These are phyloP conservation scores for Notothenia coriiceps DNA, from an alignment of 2,113 vertebrate species.

Conservation along the genomic window DNA sequence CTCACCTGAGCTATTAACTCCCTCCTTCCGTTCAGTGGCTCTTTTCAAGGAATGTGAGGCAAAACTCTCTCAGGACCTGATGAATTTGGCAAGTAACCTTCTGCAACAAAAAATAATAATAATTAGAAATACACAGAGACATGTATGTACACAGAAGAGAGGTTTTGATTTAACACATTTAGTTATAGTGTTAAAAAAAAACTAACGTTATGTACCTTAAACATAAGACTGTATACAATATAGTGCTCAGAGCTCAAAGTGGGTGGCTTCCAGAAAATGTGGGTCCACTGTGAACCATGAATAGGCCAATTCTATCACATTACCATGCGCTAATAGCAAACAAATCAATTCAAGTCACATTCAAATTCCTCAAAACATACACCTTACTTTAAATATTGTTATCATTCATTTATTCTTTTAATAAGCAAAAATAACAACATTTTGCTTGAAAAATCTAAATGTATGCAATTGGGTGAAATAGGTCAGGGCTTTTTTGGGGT, in stretches of 20 bases:
- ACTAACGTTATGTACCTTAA: not conserved
- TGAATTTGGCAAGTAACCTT: not conserved
- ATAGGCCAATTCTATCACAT: not conserved
- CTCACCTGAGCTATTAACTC: constrained; percentile 56
- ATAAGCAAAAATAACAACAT: not conserved
- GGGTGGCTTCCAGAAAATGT: too few relatives aligned
- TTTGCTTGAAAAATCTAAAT: not conserved
- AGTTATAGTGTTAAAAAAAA: too few relatives aligned
- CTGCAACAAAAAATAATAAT: not conserved
- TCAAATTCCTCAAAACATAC: not conserved
- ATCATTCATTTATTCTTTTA: too few relatives aligned
- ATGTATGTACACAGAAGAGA: not conserved
- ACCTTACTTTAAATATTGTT: too few relatives aligned
- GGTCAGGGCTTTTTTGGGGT: too few relatives aligned
- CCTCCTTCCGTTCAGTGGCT: constrained; percentile 14
- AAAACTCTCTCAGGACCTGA: constrained; percentile 40
- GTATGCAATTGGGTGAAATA: not conserved
- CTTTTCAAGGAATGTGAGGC: constrained; percentile 49
- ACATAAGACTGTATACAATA: too few relatives aligned
- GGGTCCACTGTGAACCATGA: not conserved
- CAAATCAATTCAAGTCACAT: not conserved
- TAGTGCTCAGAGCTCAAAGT: too few relatives aligned
- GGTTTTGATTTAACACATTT: not conserved
- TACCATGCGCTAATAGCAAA: too few relatives aligned
- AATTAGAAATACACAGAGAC: not conserved